Percentiles rank a stretch among this genome's conserved stretches.
phyloP scores from a whole-genome alignment of 2,797 vertebrate genomes.

The Tenualosa ilisha region DNA sequence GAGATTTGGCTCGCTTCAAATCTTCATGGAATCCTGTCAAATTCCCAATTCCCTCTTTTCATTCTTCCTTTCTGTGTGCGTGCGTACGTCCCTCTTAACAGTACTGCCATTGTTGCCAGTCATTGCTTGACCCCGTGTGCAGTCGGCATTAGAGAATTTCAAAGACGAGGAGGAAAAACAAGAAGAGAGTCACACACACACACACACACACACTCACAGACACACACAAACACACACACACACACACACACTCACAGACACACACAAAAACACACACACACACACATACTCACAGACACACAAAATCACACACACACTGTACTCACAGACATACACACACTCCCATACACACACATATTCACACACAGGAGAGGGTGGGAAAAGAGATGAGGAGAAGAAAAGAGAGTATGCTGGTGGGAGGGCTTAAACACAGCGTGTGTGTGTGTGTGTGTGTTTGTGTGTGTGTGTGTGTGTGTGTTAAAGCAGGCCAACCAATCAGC shows the following conservation, averaged over 20 bases:
- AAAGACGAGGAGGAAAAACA: constrained; percentile 11
- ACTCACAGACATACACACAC: neutral
- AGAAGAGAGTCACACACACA: neutral
- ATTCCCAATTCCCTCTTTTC: constrained; percentile 51
- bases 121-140: neutral
- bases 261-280: neutral
- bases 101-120: neutral
- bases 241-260: neutral
- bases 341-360: neutral
- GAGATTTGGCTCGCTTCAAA: constrained; percentile 53
- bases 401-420: neutral
- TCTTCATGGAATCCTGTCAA: constrained; percentile 54
- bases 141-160: neutral
- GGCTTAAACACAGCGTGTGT: neutral
- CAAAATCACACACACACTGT: neutral
- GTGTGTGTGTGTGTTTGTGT: too few relatives aligned
- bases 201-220: neutral
- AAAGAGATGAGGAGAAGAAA: neutral
- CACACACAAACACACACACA: neutral
- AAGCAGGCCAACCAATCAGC: neutral
- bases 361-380: neutral
- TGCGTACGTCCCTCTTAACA: neutral
- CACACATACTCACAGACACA: neutral
- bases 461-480: too few relatives aligned
- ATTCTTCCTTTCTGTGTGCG: neutral